Evolutionary conservation across 2,113 vertebrate species (phyloP).

Genomic region (Pedetes capensis): DNA sequence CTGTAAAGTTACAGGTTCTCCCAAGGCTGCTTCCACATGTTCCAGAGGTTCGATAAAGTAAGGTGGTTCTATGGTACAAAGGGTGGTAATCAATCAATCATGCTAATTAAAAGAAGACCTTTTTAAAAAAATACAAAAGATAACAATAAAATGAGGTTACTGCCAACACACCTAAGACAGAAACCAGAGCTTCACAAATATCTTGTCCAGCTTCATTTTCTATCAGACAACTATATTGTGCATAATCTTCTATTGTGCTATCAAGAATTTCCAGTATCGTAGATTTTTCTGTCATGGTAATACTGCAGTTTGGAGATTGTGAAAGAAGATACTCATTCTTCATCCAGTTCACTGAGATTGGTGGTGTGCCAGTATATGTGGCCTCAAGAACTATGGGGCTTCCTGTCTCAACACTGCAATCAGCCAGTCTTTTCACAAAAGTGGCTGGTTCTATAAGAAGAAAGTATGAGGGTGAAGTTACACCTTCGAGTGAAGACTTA

Average conservation of each 20-base stretch:
- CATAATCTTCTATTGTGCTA: conserved; percentile 90
- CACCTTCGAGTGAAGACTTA: neutral
- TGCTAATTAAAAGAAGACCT: neutral
- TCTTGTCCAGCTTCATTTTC: conserved; percentile 94
- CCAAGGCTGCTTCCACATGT: conserved; percentile 91
- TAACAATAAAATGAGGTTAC: neutral
- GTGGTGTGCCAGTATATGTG: conserved; percentile 90
- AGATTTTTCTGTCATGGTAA: conserved; percentile 94
- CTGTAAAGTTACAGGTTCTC: conserved; percentile 91
- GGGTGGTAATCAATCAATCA: conserved; percentile 58
- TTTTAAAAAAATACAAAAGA: conserved; percentile 23
- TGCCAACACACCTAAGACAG: conserved; percentile 90
- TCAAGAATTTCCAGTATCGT: conserved; percentile 95
- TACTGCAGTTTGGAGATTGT: conserved; percentile 91
- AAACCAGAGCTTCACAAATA: conserved; percentile 88
- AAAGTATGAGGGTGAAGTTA: conserved; percentile 63
- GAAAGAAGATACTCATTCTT: conserved; percentile 90
- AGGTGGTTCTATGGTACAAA: conserved; percentile 90
- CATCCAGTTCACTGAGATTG: conserved; percentile 93
- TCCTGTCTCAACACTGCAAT: conserved; percentile 91
- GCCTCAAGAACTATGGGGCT: conserved; percentile 92
- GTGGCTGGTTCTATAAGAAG: conserved; percentile 90
- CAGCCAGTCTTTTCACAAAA: conserved; percentile 94
- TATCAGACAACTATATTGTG: conserved; percentile 92
- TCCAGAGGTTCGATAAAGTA: conserved; percentile 93